Evolutionary conservation across 2,888 invertebrate genomes (phyloP).

Genomic region (Meganola albula): DNA sequence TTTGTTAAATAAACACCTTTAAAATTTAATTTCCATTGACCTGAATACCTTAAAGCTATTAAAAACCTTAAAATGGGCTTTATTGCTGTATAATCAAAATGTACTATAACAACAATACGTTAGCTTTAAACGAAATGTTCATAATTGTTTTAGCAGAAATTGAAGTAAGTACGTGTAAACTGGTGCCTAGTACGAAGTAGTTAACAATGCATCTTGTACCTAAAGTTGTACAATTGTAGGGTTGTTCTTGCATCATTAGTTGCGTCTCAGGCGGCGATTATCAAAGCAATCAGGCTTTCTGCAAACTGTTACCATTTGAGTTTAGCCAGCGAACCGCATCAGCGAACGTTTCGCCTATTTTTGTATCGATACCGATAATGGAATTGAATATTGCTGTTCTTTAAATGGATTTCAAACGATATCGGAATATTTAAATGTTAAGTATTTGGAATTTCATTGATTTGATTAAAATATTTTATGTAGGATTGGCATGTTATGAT

Average conservation of each 20-base stretch:
- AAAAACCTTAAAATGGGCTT: slow-evolving; percentile 14
- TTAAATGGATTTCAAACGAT: slow-evolving; percentile 8
- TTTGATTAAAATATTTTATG: not conserved
- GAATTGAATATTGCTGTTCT: slow-evolving; percentile 6
- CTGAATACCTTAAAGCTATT: slow-evolving; percentile 16
- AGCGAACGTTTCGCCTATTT: slow-evolving; percentile 14
- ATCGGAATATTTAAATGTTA: slow-evolving; percentile 1
- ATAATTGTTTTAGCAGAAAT: too few relatives aligned
- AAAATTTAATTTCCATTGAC: slow-evolving; percentile 15
- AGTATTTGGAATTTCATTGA: not conserved
- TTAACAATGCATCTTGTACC: too few relatives aligned
- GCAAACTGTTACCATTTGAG: slow-evolving; percentile 49
- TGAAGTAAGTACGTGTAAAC: too few relatives aligned
- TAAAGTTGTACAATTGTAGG: too few relatives aligned
- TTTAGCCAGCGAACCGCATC: slow-evolving; percentile 17
- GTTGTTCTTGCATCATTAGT: slow-evolving; percentile 64
- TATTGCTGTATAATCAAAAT: too few relatives aligned
- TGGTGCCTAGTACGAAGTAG: too few relatives aligned
- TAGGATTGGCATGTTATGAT: not conserved
- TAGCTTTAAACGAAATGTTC: too few relatives aligned
- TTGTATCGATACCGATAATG: slow-evolving; percentile 14
- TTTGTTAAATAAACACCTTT: too few relatives aligned
- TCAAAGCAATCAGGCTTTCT: slow-evolving; percentile 67
- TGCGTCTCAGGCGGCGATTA: slow-evolving; percentile 61
- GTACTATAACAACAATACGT: too few relatives aligned